Conservation (phyloP, 1,140 invertebrate species). For the Drosophila gunungcola region DNA sequence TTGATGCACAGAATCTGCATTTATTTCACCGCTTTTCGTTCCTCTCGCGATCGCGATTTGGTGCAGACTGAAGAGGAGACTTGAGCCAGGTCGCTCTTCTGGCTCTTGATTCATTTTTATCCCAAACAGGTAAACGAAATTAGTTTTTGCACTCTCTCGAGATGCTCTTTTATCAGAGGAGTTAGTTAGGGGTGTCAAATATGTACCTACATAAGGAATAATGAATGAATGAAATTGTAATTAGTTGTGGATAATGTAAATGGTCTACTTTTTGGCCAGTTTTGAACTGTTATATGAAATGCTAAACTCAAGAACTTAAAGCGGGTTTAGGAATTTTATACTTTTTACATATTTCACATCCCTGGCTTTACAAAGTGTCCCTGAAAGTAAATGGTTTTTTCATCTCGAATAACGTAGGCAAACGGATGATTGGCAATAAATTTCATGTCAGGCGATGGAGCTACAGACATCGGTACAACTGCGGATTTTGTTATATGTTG, state of each 20-base stretch:
- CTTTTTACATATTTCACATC: too few species aligned
- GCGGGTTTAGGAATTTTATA: too few species aligned
- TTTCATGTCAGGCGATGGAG: too few species aligned
- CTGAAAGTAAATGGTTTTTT: background rate
- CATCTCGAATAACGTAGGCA: background rate
- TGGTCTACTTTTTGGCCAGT: too few species aligned
- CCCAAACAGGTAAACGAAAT: conserved; percentile 41
- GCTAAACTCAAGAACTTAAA: too few species aligned
- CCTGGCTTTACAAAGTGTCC: background rate
- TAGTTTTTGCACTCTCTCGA: too few species aligned
- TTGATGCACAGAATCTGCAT: background rate
- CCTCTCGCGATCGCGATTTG: conserved; percentile 34
- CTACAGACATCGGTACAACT: too few species aligned
- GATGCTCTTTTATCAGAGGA: background rate
- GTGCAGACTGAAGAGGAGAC: conserved; percentile 65
- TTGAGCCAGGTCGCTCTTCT: conserved; percentile 26
- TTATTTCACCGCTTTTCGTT: conserved; percentile 20
- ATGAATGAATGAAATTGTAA: background rate
- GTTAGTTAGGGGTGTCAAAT: background rate
- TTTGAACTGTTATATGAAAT: too few species aligned
- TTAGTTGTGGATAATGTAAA: background rate
- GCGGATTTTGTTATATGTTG: too few species aligned
- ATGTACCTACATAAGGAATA: background rate
- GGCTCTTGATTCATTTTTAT: conserved; percentile 45
- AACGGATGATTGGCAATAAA: background rate